Evolutionary conservation across 2,113 vertebrate species (phyloP).

Genomic region (Balaeniceps rex): DNA sequence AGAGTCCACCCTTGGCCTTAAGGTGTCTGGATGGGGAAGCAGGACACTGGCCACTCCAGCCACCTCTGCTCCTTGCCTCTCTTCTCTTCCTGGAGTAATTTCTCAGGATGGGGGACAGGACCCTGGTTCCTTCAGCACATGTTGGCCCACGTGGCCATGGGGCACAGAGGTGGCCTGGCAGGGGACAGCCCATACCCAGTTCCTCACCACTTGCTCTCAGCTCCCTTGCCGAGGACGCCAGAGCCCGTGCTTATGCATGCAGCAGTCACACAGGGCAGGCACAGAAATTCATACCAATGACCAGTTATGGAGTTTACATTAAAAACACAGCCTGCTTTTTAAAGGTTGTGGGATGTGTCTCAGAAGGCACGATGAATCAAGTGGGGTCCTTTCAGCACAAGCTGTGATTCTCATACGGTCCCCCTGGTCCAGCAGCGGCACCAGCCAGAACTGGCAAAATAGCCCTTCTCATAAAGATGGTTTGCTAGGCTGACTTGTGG

Average conservation of each 20-base stretch:
- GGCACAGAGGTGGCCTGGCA: background rate
- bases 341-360: background rate
- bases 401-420: background rate
- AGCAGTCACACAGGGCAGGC: background rate
- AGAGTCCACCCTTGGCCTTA: background rate
- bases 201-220: background rate
- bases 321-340: background rate
- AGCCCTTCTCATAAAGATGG: background rate
- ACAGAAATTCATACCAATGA: background rate
- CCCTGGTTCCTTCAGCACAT: background rate
- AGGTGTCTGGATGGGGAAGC: background rate
- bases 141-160: background rate
- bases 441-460: background rate
- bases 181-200: background rate
- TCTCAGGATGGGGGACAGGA: background rate
- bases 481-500: background rate
- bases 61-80: background rate
- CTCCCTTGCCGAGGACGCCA: background rate
- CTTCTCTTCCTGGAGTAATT: background rate
- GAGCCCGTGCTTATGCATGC: background rate
- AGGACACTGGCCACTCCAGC: background rate
- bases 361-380: background rate
- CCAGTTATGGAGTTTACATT: background rate
- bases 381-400: background rate
- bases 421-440: background rate